Conservation (phyloP, 2,797 vertebrate species). For the Spatula versicolor region DNA sequence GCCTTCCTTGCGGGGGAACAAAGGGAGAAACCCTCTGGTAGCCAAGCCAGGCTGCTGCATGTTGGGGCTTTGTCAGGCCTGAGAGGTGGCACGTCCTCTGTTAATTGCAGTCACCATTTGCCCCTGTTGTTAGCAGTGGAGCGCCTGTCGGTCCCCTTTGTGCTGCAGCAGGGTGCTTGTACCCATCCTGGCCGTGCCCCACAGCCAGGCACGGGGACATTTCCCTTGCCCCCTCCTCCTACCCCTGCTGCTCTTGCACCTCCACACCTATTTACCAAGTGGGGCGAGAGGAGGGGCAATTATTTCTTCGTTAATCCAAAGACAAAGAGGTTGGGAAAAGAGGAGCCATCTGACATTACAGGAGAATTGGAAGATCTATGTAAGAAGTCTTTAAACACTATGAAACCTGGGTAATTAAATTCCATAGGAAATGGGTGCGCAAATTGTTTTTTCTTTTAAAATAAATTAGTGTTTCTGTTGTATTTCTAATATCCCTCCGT, state of each 20-base stretch:
- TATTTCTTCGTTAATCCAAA: neutral
- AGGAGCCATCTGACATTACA: neutral
- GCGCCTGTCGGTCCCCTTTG: neutral
- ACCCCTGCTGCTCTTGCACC: neutral
- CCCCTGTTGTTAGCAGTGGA: fast-evolving
- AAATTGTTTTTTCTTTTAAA: constrained; percentile 36
- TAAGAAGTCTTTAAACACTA: neutral
- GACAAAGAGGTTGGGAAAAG: neutral
- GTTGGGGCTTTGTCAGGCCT: neutral
- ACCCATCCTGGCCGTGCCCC: neutral
- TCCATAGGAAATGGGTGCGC: neutral
- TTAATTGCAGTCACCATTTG: neutral
- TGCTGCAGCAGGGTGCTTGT: neutral
- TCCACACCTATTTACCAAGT: neutral
- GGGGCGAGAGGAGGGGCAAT: neutral
- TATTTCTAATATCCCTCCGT: constrained; percentile 32
- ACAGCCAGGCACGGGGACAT: neutral
- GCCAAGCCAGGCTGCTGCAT: neutral
- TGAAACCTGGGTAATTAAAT: constrained; percentile 42
- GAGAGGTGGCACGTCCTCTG: neutral
- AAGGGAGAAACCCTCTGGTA: neutral
- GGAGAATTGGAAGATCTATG: neutral
- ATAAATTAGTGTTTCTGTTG: constrained; percentile 41
- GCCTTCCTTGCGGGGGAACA: neutral
- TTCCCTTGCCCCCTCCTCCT: neutral